Conservation (phyloP, 2,113 vertebrate genomes). For the Uria lomvia region DNA sequence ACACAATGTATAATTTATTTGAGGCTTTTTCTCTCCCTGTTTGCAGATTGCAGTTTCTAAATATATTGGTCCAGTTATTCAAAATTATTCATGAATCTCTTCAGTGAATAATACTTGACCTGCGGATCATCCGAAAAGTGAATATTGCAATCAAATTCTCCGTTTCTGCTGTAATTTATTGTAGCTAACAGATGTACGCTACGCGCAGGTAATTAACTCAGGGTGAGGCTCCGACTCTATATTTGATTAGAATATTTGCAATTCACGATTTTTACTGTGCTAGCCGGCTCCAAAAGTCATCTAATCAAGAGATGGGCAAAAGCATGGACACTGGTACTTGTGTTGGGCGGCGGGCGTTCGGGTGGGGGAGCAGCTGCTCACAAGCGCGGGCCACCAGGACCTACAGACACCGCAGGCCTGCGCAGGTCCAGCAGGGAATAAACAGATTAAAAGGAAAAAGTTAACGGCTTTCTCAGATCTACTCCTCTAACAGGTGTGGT, state of each 20-base stretch:
- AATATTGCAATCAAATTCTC: conserved; percentile 14
- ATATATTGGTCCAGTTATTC: conserved; percentile 14
- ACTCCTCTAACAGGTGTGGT: background rate
- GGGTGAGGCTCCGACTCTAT: background rate
- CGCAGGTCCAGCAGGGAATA: background rate
- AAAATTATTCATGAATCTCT: conserved; percentile 20
- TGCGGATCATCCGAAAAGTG: background rate
- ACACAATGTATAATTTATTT: background rate
- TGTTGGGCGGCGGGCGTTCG: background rate
- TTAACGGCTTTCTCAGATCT: background rate
- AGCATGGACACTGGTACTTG: background rate
- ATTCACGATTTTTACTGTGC: background rate
- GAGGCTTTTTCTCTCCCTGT: background rate
- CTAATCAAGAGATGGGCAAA: background rate
- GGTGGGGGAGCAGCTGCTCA: background rate
- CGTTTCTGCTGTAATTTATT: background rate
- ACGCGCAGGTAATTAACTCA: background rate
- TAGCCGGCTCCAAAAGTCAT: background rate
- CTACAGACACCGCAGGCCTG: background rate
- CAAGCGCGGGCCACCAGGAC: fast-evolving
- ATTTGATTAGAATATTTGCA: background rate
- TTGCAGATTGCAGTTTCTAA: conserved; percentile 23
- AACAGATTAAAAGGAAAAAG: background rate
- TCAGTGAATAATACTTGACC: conserved; percentile 7
- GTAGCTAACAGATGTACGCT: background rate